Percentiles rank a stretch among this genome's conserved stretches.
These are phyloP conservation scores for Arizona elegans DNA, from an alignment of 2,113 vertebrate genomes.

Conservation along the genomic window DNA sequence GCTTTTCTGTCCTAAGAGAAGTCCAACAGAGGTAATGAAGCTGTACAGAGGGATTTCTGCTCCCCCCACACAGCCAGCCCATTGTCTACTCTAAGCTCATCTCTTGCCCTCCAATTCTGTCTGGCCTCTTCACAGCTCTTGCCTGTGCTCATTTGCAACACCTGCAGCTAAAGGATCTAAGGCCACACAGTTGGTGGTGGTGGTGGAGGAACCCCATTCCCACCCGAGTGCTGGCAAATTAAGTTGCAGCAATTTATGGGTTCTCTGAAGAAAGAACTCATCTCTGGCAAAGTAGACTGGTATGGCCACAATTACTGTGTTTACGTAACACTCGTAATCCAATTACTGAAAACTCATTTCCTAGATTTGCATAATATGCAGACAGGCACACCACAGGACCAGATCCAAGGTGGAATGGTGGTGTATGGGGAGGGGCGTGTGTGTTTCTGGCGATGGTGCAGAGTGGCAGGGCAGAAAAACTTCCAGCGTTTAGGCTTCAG, in stretches of 20 bases:
- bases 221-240: not conserved
- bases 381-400: not conserved
- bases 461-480: not conserved
- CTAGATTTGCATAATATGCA: not conserved
- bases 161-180: not conserved
- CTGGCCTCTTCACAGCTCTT: not conserved
- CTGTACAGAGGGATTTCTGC: not conserved
- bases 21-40: not conserved
- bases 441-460: not conserved
- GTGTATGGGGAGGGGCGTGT: not conserved
- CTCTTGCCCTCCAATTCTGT: not conserved
- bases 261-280: not conserved
- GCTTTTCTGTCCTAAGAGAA: not conserved
- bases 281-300: not conserved
- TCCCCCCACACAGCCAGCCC: not conserved
- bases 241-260: not conserved
- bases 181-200: not conserved
- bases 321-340: not conserved
- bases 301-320: not conserved
- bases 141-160: not conserved
- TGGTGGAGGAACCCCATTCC: not conserved
- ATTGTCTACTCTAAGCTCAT: not conserved
- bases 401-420: not conserved
- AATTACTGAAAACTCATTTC: not conserved
- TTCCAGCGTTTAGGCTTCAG: not conserved